Evolutionary conservation across 2,888 invertebrate genomes (phyloP).

Genomic region (Cenopis cana): DNA sequence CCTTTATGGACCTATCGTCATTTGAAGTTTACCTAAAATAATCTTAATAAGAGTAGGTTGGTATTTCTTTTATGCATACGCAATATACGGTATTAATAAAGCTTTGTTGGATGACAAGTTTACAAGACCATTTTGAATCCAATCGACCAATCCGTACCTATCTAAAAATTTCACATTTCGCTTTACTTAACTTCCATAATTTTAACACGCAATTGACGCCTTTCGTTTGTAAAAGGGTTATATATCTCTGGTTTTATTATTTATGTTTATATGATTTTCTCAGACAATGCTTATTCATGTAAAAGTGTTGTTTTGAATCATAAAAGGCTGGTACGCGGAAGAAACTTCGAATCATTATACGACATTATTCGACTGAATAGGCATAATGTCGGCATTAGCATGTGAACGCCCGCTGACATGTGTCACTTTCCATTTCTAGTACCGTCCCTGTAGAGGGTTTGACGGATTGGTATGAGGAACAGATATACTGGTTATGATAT

Average conservation of each 20-base stretch:
- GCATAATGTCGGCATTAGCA: conserved; percentile 37
- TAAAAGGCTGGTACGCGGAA: background rate
- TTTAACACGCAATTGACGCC: too few species aligned
- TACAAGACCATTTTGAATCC: too few species aligned
- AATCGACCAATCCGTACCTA: too few species aligned
- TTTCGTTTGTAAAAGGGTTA: background rate
- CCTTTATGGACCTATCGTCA: background rate
- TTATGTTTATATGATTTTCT: background rate
- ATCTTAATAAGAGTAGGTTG: background rate
- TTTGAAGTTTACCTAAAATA: background rate
- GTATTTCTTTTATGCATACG: background rate
- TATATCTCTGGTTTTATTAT: background rate
- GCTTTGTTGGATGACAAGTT: too few species aligned
- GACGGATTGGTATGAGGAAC: conserved; percentile 27
- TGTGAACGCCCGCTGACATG: conserved; percentile 38
- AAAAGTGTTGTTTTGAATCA: background rate
- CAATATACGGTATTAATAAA: too few species aligned
- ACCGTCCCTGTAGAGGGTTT: conserved; percentile 35
- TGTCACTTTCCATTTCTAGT: conserved; percentile 42
- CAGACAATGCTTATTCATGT: background rate
- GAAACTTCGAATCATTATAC: background rate
- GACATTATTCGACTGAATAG: conserved; percentile 6
- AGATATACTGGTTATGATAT: conserved; percentile 8
- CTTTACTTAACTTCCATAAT: too few species aligned
- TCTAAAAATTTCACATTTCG: too few species aligned